Evolutionary conservation across 2,888 invertebrate species (phyloP).

Genomic region (Euspilapteryx auroguttella): DNA sequence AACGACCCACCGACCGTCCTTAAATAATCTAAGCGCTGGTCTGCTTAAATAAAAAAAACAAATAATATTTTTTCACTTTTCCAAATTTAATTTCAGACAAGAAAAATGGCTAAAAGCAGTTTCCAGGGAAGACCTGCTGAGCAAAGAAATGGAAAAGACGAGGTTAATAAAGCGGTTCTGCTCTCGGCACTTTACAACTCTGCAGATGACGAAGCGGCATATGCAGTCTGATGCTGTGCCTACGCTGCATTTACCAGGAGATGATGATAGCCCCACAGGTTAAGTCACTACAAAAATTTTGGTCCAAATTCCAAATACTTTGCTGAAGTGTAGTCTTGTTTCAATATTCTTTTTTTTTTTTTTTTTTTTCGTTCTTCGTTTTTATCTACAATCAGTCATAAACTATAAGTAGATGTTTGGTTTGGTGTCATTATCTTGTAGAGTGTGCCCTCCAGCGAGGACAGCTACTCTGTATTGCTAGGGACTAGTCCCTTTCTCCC

Average conservation of each 20-base stretch:
- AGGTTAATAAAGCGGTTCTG: constrained; percentile 26
- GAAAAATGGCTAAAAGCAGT: constrained; percentile 32
- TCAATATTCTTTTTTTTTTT: too few relatives aligned
- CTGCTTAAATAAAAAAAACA: not conserved
- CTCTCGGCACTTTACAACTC: constrained; percentile 33
- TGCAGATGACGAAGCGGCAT: constrained; percentile 27
- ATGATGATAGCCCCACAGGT: not conserved
- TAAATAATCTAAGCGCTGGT: not conserved
- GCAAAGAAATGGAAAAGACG: constrained; percentile 15
- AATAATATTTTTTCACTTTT: constrained; percentile 2
- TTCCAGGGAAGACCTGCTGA: constrained; percentile 25
- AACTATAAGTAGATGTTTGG: too few relatives aligned
- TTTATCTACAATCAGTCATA: too few relatives aligned
- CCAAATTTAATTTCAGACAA: constrained; percentile 19
- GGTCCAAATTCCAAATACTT: not conserved
- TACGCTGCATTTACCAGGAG: constrained; percentile 23
- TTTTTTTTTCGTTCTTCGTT: too few relatives aligned
- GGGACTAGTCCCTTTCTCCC: too few relatives aligned
- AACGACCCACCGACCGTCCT: not conserved
- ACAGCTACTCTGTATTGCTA: too few relatives aligned
- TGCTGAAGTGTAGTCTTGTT: too few relatives aligned
- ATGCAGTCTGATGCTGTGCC: constrained; percentile 32
- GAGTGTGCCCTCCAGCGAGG: too few relatives aligned
- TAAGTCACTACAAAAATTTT: not conserved
- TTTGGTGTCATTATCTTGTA: too few relatives aligned